Evolutionary conservation across 2,113 vertebrate species (phyloP).

Genomic region (Chlamydotis undulata): DNA sequence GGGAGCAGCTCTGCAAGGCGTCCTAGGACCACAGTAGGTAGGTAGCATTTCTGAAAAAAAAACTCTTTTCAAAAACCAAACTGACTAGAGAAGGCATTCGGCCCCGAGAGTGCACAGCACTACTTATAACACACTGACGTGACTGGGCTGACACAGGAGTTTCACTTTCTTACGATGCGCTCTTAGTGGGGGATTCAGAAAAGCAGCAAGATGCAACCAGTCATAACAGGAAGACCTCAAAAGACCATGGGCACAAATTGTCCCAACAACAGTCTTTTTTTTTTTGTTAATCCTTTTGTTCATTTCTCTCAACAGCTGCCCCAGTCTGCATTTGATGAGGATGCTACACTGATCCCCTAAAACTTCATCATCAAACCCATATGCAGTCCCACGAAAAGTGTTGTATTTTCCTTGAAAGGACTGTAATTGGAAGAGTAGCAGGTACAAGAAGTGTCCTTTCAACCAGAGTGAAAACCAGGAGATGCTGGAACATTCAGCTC

Average conservation of each 20-base stretch:
- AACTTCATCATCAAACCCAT: background rate
- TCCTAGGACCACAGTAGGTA: background rate
- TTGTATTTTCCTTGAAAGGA: background rate
- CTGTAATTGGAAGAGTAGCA: background rate
- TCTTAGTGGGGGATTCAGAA: background rate
- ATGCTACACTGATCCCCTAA: background rate
- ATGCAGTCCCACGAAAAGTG: background rate
- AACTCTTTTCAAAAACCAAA: background rate
- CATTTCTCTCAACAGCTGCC: background rate
- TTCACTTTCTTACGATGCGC: background rate
- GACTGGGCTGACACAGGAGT: background rate
- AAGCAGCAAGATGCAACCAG: background rate
- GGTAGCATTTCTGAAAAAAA: fast-evolving
- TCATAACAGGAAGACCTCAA: background rate
- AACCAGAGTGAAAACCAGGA: background rate
- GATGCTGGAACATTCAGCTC: background rate
- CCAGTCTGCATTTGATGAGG: background rate
- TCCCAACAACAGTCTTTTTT: fast-evolving
- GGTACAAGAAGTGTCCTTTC: background rate
- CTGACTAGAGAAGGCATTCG: background rate
- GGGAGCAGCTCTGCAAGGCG: background rate
- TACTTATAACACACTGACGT: fast-evolving
- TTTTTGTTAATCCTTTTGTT: background rate
- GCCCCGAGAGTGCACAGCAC: background rate
- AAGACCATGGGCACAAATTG: background rate